A percentile compares a stretch with the other conserved stretches of the same genome.
Conservation (phyloP, 1,140 invertebrate species). For the Vanessa atalanta region DNA sequence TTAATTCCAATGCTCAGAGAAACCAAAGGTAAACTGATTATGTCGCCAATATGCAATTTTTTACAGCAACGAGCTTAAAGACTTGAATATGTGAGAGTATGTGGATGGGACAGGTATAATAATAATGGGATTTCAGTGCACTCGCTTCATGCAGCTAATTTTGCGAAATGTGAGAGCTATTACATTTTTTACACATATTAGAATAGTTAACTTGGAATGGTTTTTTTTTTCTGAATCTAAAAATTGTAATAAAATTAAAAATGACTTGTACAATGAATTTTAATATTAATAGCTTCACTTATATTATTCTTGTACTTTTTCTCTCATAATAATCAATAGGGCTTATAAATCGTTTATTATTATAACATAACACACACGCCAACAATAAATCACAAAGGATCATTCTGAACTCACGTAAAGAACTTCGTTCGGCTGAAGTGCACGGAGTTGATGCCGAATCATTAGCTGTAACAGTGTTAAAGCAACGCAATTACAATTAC, state of each 20-base stretch:
- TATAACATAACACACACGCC: too few relatives aligned
- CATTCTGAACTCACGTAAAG: not conserved
- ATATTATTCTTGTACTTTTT: too few relatives aligned
- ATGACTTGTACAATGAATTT: too few relatives aligned
- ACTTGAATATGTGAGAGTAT: constrained; percentile 45
- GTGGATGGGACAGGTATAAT: constrained; percentile 12
- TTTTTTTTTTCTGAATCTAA: too few relatives aligned
- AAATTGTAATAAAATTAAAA: too few relatives aligned
- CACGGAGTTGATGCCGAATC: constrained; percentile 44
- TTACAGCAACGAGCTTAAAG: constrained; percentile 51
- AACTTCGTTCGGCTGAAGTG: constrained; percentile 19
- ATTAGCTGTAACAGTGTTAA: constrained; percentile 61
- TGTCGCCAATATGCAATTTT: constrained; percentile 72
- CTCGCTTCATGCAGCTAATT: not conserved
- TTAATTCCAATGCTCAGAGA: constrained; percentile 74
- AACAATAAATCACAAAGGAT: not conserved
- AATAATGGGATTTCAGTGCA: constrained; percentile 12
- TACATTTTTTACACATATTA: not conserved
- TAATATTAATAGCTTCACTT: too few relatives aligned
- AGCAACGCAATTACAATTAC: constrained; percentile 69
- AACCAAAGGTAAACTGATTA: constrained; percentile 79
- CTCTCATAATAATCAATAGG: too few relatives aligned
- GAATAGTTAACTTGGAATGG: too few relatives aligned
- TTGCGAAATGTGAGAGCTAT: not conserved
- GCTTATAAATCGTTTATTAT: too few relatives aligned